Base-by-base conservation (phyloP, 2,797 vertebrate species). In the Clamator glandarius region DNA sequence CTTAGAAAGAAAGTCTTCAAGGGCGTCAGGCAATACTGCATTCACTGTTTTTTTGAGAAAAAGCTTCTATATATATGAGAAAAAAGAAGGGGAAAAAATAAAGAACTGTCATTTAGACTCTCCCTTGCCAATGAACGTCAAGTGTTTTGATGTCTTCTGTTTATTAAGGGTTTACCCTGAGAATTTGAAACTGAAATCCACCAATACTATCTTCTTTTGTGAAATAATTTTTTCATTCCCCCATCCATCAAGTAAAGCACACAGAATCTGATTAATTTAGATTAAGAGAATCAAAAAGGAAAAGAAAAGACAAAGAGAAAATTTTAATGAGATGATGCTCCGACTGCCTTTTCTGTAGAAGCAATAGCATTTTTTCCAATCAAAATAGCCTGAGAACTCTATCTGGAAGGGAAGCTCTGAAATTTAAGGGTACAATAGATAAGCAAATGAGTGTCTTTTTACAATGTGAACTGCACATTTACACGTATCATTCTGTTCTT, bases 181-280 rank as follows among this genome's bases (percentile, higher is more conserved):
- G 89, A 93, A 87, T 90, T 83, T 90, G 69, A 93, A 92, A 90
- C 68, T 51, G 29, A 87, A 95, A 92, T 92, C 68, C 75, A 33
- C 57, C 95, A 77, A 31, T 83, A 92, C 92, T 94, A 90, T 80
- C 88, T 90, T 93, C 80, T 93, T 96, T 83, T 93, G 81, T 80
- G 35, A 90, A 92, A 70, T 41, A 90, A 83, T 89, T 87, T 82
- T 89, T 92, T 85, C 54, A 39, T 92, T 95, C 75, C 24, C 57
- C 44, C n/a, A 73, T 63, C 41, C 46, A 77, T 90, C 64, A 90
- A 93, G 29, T 57, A 93, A 93, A 83, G 46, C 61, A 77, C 57
- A 87, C 12, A 80, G 39, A 31, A n/a, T 35, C 68, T 73, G 72
- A 92, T 93, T 95, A 95, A 94, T 93, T 93, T 94, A 90, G 61